phyloP scores from a whole-genome alignment of 2,888 invertebrate species.

The Lissonota sp. region DNA sequence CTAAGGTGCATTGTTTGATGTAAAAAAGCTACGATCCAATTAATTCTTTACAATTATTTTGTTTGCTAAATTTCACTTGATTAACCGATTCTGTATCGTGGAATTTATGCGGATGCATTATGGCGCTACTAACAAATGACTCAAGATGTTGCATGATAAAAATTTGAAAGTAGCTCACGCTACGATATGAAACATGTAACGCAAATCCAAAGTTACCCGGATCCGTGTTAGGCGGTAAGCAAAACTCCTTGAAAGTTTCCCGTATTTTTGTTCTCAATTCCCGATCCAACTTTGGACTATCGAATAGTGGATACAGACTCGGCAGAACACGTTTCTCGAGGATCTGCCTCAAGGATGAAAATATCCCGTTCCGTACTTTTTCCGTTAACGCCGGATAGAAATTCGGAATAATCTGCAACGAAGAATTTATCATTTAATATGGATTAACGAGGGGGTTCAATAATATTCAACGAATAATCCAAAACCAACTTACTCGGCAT shows the following conservation, averaged over 20 bases:
- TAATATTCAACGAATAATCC: slow-evolving; percentile 5
- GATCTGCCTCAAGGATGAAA: slow-evolving; percentile 93
- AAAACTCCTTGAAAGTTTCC: slow-evolving; percentile 97
- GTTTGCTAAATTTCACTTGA: too few relatives aligned
- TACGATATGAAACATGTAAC: background rate
- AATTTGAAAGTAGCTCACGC: background rate
- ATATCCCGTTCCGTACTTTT: slow-evolving; percentile 92
- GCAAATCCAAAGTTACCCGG: slow-evolving; percentile 82
- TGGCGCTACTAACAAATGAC: too few relatives aligned
- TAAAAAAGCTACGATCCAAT: background rate
- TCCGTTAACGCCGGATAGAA: slow-evolving; percentile 92
- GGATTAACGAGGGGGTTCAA: background rate
- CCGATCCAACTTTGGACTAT: slow-evolving; percentile 93
- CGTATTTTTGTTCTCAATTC: slow-evolving; percentile 93
- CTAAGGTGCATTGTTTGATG: slow-evolving; percentile 67
- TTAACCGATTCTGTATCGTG: too few relatives aligned
- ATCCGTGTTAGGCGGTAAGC: slow-evolving; percentile 86
- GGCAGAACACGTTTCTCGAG: slow-evolving; percentile 96
- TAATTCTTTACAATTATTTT: background rate
- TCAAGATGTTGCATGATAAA: slow-evolving; percentile 14
- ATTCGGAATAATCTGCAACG: slow-evolving; percentile 91
- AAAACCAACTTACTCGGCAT: slow-evolving; percentile 86
- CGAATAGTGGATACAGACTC: slow-evolving; percentile 94
- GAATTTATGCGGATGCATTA: too few relatives aligned
- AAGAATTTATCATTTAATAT: background rate